These are phyloP conservation scores for Progne subis DNA, from an alignment of 2,113 vertebrate species.

Conservation along the genomic window DNA sequence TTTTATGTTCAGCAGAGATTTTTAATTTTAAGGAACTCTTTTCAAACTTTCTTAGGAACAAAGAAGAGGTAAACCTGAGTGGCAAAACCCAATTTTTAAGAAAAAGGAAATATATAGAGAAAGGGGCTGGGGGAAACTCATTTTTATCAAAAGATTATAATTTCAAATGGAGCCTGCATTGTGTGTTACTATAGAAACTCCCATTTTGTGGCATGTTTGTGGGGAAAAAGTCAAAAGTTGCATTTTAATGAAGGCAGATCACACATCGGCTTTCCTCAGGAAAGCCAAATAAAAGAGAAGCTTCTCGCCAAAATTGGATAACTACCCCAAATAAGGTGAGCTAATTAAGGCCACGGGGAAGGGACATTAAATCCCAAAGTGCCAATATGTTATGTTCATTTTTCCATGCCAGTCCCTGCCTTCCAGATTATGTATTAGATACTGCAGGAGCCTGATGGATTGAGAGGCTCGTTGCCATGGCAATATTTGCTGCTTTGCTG, in stretches of 20 bases:
- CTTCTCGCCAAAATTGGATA: constrained; percentile 13
- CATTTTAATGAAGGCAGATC: constrained; percentile 35
- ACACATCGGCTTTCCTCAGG: background rate
- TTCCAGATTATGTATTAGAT: constrained; percentile 75
- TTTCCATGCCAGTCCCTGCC: constrained; percentile 30
- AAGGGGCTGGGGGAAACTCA: background rate
- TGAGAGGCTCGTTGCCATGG: constrained; percentile 85
- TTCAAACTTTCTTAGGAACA: background rate
- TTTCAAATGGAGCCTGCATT: constrained; percentile 55
- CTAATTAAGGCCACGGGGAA: constrained; percentile 37
- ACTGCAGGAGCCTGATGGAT: constrained; percentile 73
- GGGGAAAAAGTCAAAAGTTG: constrained; percentile 47
- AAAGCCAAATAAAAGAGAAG: background rate
- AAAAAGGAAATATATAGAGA: background rate
- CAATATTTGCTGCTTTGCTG: constrained; percentile 83
- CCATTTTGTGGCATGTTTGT: constrained; percentile 40
- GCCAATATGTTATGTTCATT: constrained; percentile 23
- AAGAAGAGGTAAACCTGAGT: background rate
- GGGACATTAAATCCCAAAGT: constrained; percentile 20
- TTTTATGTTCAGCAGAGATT: background rate
- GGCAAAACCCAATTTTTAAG: background rate
- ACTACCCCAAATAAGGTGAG: background rate
- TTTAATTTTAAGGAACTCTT: background rate
- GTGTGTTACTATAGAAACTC: constrained; percentile 66
- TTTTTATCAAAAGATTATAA: constrained; percentile 47